Evolutionary conservation across 2,113 vertebrate genomes (phyloP).

Genomic region (Microcebus murinus): DNA sequence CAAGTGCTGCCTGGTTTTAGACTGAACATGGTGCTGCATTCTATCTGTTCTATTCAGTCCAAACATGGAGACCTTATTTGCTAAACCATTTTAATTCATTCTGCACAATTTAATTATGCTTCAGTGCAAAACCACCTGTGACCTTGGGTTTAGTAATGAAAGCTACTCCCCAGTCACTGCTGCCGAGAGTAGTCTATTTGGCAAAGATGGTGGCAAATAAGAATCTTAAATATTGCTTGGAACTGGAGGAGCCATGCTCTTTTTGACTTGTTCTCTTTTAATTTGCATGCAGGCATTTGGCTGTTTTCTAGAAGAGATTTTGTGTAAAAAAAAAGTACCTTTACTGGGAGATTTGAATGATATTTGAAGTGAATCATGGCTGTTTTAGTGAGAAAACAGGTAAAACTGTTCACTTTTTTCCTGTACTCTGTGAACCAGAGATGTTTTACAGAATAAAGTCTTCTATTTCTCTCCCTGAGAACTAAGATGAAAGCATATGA

Average conservation of each 20-base stretch:
- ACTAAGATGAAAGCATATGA: neutral
- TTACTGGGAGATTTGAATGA: conserved; percentile 35
- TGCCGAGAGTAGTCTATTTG: neutral
- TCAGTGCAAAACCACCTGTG: conserved; percentile 83
- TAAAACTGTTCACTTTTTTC: neutral
- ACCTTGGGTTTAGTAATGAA: conserved; percentile 80
- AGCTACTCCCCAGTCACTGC: conserved; percentile 52
- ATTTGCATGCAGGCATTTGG: neutral
- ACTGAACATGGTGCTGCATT: conserved; percentile 71
- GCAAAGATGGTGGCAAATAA: conserved; percentile 49
- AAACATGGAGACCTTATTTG: conserved; percentile 71
- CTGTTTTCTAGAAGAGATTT: neutral
- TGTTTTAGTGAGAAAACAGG: neutral
- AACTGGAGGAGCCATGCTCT: neutral
- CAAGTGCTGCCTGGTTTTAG: conserved; percentile 43
- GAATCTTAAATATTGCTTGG: conserved; percentile 15
- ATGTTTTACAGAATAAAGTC: neutral
- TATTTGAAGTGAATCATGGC: neutral
- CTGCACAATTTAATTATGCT: conserved; percentile 85
- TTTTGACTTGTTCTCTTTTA: neutral
- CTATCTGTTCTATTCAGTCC: conserved; percentile 75
- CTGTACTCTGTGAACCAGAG: neutral
- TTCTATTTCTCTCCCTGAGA: neutral
- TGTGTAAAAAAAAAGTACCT: neutral
- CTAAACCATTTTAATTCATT: conserved; percentile 82